Percentiles rank a stretch among this genome's conserved stretches.
Conservation (phyloP, 2,113 vertebrate genomes). For the Podiceps cristatus region DNA sequence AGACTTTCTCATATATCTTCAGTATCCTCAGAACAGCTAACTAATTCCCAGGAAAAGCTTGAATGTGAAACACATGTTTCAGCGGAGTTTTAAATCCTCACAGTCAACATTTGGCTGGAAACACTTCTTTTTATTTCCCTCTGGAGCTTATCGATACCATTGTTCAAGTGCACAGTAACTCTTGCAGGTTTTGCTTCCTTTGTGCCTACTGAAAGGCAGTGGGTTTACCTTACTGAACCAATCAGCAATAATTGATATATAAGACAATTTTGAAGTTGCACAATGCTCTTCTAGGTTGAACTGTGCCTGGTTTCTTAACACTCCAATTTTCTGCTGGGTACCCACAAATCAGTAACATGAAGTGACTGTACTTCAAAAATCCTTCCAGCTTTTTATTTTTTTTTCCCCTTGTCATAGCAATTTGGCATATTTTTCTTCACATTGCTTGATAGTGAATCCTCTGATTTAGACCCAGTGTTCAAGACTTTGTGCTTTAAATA, state of each 20-base stretch:
- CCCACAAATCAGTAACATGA: background rate
- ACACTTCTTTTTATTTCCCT: background rate
- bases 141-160: background rate
- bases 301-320: background rate
- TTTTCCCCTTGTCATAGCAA: background rate
- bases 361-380: background rate
- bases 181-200: background rate
- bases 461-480: background rate
- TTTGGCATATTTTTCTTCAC: background rate
- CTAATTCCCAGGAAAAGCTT: conserved; percentile 17
- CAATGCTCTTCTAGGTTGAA: background rate
- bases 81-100: conserved; percentile 3
- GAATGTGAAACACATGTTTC: conserved; percentile 33
- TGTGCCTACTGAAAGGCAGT: background rate
- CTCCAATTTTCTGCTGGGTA: background rate
- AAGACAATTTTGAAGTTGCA: background rate
- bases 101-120: background rate
- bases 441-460: background rate
- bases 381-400: background rate
- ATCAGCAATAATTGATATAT: background rate
- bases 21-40: background rate
- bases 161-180: background rate
- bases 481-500: background rate
- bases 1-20: background rate
- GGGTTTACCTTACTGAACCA: background rate